Evolutionary conservation across 1,140 invertebrate genomes (phyloP), one percentile per base, ranked within the genome.

Genomic region (Anastrepha obliqua): DNA sequence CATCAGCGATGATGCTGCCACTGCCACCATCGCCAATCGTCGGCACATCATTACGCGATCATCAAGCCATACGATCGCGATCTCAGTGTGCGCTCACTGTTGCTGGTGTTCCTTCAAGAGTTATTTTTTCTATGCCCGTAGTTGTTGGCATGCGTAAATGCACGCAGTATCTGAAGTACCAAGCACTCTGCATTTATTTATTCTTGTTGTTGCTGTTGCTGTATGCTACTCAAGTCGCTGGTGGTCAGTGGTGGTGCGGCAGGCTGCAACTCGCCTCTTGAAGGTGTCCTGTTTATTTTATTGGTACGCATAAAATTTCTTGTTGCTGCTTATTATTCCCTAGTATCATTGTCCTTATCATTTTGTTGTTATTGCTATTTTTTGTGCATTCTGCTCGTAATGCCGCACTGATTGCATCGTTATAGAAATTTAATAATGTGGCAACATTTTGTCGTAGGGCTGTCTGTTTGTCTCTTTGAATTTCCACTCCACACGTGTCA

Each of bases 371-470:
- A 9, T 85, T 58, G 78, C 42, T 39, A 29, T 29, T 58, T 20
- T 6, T 70, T 42, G 67, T 74, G 67, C 39, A 13, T 74, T 74
- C 67, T 39, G 3, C 7, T 2, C 44, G 67, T 74, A 74, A 70
- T 78, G 44, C 42, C 17, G 47, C 70, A 51, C n/a, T 81, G 74
- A 81, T 81, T 81, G 74, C 74, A 81, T 62, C 85, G 85, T 62
- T 86, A 65, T 60, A 65, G 62, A 86, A 86, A 86, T 86, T 86
- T 86, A 86, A 86, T 86, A 86, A 86, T 86, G 85, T 86, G 85
- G 85, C 85, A 86, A 62, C 85, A 62, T 86, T 86, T 86, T 86
- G 58, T 81, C 74, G 15, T n/a, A 9, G 74, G 74, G 39, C 74
- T 81, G 74, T 81, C 74, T 51, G 17, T 29, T 20, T 13, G 47